phyloP scores from a whole-genome alignment of 2,797 vertebrate genomes.

The Eulemur albifrons region DNA sequence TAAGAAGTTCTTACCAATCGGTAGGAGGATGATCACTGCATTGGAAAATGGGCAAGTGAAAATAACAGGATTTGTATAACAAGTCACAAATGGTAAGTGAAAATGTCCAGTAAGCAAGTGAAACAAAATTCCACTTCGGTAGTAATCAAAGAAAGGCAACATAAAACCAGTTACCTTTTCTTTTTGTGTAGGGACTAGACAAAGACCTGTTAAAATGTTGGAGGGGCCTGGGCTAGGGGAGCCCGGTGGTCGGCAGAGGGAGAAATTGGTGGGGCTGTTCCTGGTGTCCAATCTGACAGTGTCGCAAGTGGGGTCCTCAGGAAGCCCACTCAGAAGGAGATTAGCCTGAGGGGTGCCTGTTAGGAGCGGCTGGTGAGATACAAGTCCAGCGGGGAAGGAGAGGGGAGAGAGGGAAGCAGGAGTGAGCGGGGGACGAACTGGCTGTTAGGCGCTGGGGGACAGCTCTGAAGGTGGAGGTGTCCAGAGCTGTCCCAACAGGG shows the following conservation, averaged over 20 bases:
- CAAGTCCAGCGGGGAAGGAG: too few relatives aligned
- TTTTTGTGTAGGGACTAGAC: background rate
- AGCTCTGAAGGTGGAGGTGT: background rate
- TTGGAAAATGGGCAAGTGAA: background rate
- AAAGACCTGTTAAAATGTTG: background rate
- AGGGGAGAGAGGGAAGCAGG: background rate
- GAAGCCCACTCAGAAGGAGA: background rate
- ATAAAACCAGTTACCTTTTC: background rate
- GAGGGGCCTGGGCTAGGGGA: background rate
- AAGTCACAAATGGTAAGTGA: background rate
- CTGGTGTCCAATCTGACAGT: too few relatives aligned
- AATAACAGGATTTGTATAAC: background rate
- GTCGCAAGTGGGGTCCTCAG: accelerated
- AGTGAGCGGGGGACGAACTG: background rate
- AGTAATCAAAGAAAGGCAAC: background rate
- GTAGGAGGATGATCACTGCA: background rate
- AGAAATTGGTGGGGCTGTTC: background rate
- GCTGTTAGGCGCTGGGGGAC: accelerated
- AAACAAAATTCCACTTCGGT: background rate
- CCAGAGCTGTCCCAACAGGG: background rate
- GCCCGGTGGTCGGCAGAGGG: background rate
- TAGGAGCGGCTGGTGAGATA: background rate
- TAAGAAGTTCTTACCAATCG: background rate
- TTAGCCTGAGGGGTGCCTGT: background rate
- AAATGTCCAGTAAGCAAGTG: background rate